Percentiles rank a stretch among this genome's conserved stretches.
These are phyloP conservation scores for Pteropus alecto DNA, from an alignment of 2,113 vertebrate genomes.

Conservation along the genomic window DNA sequence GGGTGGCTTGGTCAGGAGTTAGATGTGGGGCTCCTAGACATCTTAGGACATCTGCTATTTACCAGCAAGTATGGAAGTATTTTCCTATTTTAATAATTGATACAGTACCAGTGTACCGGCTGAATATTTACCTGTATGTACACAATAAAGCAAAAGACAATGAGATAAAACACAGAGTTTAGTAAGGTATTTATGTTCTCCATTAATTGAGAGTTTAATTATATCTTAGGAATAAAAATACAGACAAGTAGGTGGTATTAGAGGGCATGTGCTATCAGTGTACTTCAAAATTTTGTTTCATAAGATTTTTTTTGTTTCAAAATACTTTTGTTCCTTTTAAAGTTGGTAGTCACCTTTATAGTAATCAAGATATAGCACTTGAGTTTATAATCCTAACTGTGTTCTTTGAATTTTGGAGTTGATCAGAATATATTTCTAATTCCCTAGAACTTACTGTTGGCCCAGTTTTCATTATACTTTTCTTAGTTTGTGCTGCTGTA, in stretches of 20 bases:
- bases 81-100: neutral
- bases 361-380: neutral
- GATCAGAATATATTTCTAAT: neutral
- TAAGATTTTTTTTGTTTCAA: too few species aligned
- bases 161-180: neutral
- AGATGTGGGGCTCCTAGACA: neutral
- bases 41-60: neutral
- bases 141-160: neutral
- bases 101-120: neutral
- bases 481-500: neutral
- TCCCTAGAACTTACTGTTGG: neutral
- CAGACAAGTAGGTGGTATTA: neutral
- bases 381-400: neutral
- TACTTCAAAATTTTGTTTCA: neutral
- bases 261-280: neutral
- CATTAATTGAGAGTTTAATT: neutral
- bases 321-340: neutral
- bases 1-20: neutral
- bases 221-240: neutral
- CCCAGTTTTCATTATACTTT: neutral
- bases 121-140: neutral
- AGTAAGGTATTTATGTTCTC: neutral
- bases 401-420: neutral
- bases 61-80: neutral
- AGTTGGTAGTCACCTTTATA: neutral